phyloP scores from a whole-genome alignment of 2,797 vertebrate species.

The Antennarius maculatus region DNA sequence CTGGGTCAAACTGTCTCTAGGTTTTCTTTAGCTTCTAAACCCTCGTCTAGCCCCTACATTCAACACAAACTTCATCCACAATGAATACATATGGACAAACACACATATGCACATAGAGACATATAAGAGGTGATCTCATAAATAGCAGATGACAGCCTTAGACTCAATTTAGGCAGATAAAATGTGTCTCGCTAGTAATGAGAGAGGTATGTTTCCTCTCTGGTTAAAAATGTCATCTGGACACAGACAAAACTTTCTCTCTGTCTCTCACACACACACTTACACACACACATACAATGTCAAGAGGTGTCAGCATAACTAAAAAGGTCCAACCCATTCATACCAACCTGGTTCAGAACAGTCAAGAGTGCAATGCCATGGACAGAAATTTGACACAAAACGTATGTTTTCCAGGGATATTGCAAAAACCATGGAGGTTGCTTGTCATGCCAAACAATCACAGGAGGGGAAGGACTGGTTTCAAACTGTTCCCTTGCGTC shows the following conservation, averaged over 20 bases:
- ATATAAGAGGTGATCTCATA: conserved; percentile 59
- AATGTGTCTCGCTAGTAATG: conserved; percentile 75
- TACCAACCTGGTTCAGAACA: conserved; percentile 41
- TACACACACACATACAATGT: conserved; percentile 17
- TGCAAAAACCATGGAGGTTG: conserved; percentile 69
- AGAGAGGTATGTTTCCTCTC: conserved; percentile 75
- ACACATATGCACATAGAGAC: conserved; percentile 12
- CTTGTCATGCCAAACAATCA: conserved; percentile 78
- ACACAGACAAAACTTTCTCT: conserved; percentile 34
- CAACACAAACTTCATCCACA: conserved; percentile 45
- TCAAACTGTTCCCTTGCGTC: conserved; percentile 78
- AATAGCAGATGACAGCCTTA: conserved; percentile 76
- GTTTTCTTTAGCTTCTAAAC: conserved; percentile 61
- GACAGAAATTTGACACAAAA: conserved; percentile 78
- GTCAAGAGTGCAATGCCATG: conserved; percentile 54
- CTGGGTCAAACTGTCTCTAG: conserved; percentile 54
- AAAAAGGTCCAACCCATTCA: conserved; percentile 39
- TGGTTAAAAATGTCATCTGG: conserved; percentile 71
- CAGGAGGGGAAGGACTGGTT: conserved; percentile 74
- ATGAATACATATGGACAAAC: conserved; percentile 26
- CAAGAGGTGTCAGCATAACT: conserved; percentile 45
- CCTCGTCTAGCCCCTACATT: conserved; percentile 10
- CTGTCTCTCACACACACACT: conserved; percentile 15
- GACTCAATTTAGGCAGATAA: conserved; percentile 79
- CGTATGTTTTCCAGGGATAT: conserved; percentile 73